Evolutionary conservation across 2,113 vertebrate genomes (phyloP), one percentile per base, ranked within the genome.

Genomic region (Campylorhamphus procurvoides): DNA sequence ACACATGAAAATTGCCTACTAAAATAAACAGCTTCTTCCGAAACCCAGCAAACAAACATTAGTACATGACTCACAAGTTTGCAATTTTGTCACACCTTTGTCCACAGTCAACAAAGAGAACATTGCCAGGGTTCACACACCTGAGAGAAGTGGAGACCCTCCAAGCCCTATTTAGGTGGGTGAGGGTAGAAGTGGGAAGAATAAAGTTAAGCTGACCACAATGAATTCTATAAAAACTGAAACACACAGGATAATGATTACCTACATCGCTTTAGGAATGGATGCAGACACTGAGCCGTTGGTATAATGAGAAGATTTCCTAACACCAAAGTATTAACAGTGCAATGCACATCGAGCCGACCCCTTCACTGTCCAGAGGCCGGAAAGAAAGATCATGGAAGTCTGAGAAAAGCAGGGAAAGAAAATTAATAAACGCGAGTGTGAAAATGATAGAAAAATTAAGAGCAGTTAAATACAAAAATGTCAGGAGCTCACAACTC

Each of bases 11-110:
- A 98, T 96, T 95, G 96, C 97, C 97, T 96, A 93, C 97, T 97
- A 98, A 98, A 98, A 97, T 98, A 98, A 98, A 98, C 97, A 98
- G 97, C 96, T 98, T 86, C 97, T 93, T 94, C 97, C 72, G 91
- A 96, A 98, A 95, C 90, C 89, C 60, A 94, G 91, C 97, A 98
- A 98, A 97, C 96, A 98, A 98, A 98, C 96, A 97, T 92, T 68
- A 97, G 90, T 84, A 95, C 83, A 84, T 42, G 92, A 96, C 88
- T 97, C 91, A 75, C 71, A 86, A 82, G 67, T 96, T 89, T 94
- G 84, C 94, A 95, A 94, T 96, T 89, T 91, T 72, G 58, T 79
- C 90, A 94, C 95, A 97, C 94, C 91, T 97, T 86, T 95, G 62
- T 71, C 93, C 60, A 78, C 69, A 86, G 80, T 60, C 95, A 92